Percentiles rank a stretch among this genome's conserved stretches.
phyloP scores from a whole-genome alignment of 2,888 invertebrate genomes.

The Thalpophila matura region DNA sequence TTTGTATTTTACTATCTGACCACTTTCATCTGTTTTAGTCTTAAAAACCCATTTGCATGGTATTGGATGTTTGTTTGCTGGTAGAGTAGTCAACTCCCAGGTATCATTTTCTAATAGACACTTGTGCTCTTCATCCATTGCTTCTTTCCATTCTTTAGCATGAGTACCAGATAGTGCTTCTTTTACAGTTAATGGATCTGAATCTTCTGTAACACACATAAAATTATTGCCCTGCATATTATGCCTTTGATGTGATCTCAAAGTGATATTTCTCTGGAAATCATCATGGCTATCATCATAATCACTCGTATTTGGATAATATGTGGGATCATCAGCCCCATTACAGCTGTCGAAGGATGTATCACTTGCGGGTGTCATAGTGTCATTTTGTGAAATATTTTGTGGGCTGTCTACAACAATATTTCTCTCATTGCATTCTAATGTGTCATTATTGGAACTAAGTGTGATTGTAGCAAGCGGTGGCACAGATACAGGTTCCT shows the following conservation, averaged over 20 bases:
- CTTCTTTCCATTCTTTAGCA: not conserved
- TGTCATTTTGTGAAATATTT: not conserved
- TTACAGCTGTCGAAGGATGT: not conserved
- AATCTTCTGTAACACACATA: not conserved
- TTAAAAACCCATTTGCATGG: too few species aligned
- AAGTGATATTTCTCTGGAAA: not conserved
- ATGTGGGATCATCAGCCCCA: not conserved
- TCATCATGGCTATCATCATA: not conserved
- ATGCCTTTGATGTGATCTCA: conserved; percentile 11
- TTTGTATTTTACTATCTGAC: too few species aligned
- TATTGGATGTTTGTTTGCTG: too few species aligned
- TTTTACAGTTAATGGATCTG: not conserved
- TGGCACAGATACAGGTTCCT: too few species aligned
- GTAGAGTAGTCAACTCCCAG: too few species aligned
- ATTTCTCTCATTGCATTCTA: not conserved
- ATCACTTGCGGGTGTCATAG: not conserved
- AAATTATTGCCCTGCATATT: too few species aligned
- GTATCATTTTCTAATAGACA: too few species aligned
- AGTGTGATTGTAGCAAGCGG: too few species aligned
- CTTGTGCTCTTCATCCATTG: too few species aligned
- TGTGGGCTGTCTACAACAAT: not conserved
- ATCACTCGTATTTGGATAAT: not conserved
- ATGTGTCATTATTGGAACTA: too few species aligned
- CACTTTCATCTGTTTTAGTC: too few species aligned
- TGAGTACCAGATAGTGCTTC: conserved; percentile 5